Evolutionary conservation across 1,140 invertebrate genomes (phyloP).

Genomic region (Sminthurides bifidus): DNA sequence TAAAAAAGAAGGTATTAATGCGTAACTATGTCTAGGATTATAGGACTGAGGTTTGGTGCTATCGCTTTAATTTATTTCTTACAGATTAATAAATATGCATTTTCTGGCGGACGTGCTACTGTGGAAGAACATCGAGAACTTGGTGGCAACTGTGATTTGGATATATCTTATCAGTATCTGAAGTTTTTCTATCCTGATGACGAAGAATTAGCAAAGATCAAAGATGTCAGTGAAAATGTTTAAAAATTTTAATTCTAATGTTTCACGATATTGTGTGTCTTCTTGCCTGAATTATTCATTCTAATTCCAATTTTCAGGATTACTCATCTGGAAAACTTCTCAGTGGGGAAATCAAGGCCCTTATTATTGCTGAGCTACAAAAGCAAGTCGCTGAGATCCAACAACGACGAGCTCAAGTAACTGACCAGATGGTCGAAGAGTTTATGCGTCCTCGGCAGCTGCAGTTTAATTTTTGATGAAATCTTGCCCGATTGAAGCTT

Average conservation of each 20-base stretch:
- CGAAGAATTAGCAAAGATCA: slow-evolving; percentile 67
- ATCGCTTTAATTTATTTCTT: slow-evolving; percentile 14
- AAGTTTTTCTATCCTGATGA: slow-evolving; percentile 95
- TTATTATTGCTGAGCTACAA: slow-evolving; percentile 47
- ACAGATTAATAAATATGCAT: slow-evolving; percentile 94
- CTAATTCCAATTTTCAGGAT: slow-evolving; percentile 37
- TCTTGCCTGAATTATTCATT: background rate
- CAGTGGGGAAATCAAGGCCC: slow-evolving; percentile 54
- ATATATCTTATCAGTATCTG: slow-evolving; percentile 92
- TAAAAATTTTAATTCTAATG: slow-evolving; percentile 4
- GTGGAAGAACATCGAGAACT: slow-evolving; percentile 80
- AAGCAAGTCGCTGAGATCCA: slow-evolving; percentile 46
- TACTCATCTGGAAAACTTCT: slow-evolving; percentile 51
- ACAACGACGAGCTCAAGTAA: slow-evolving; percentile 43
- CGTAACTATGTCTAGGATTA: too few relatives aligned
- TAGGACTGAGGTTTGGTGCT: too few relatives aligned
- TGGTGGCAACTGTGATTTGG: slow-evolving; percentile 91
- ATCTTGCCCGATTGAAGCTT: background rate
- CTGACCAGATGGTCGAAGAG: slow-evolving; percentile 45
- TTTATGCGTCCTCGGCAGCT: slow-evolving; percentile 49
- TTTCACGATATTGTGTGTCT: background rate
- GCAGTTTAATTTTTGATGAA: slow-evolving; percentile 34
- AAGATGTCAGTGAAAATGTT: slow-evolving; percentile 42
- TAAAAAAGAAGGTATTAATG: slow-evolving; percentile 88
- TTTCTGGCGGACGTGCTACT: slow-evolving; percentile 88